Evolutionary conservation across 2,888 invertebrate genomes (phyloP).

Genomic region (Bembecia ichneumoniformis): DNA sequence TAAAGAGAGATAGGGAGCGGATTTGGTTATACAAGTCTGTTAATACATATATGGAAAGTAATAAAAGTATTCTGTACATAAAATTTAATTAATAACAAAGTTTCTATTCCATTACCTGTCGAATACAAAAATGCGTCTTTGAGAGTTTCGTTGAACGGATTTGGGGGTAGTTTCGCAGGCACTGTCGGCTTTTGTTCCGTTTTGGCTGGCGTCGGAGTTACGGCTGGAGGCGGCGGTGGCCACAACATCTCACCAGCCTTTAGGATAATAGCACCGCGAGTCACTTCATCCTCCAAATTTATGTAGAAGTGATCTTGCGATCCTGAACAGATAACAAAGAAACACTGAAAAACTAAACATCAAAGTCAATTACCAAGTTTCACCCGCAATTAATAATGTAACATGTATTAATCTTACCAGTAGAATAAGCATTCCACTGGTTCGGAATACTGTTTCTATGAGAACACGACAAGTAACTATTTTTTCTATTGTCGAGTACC

Average conservation of each 20-base stretch:
- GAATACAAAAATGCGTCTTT: slow-evolving; percentile 79
- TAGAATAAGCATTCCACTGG: background rate
- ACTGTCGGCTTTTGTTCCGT: slow-evolving; percentile 48
- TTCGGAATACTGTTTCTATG: no score
- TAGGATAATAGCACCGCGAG: slow-evolving; percentile 85
- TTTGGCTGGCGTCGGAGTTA: slow-evolving; percentile 54
- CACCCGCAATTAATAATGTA: no score
- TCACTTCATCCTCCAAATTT: slow-evolving; percentile 88
- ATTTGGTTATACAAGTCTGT: no score
- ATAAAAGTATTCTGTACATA: no score
- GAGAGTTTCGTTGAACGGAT: slow-evolving; percentile 79
- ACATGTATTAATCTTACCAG: background rate
- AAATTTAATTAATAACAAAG: no score
- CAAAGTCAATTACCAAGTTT: no score
- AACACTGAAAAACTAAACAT: no score
- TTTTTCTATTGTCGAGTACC: no score
- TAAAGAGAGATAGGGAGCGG: no score
- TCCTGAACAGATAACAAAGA: slow-evolving; percentile 49
- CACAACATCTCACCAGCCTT: slow-evolving; percentile 82
- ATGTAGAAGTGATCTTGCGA: slow-evolving; percentile 84
- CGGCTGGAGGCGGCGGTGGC: slow-evolving; percentile 82
- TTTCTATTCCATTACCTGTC: slow-evolving; percentile 60
- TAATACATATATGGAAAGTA: no score
- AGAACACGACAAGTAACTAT: no score
- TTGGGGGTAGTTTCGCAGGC: slow-evolving; percentile 58